phyloP scores from a whole-genome alignment of 2,888 invertebrate genomes.

The Aspidiotus destructor region DNA sequence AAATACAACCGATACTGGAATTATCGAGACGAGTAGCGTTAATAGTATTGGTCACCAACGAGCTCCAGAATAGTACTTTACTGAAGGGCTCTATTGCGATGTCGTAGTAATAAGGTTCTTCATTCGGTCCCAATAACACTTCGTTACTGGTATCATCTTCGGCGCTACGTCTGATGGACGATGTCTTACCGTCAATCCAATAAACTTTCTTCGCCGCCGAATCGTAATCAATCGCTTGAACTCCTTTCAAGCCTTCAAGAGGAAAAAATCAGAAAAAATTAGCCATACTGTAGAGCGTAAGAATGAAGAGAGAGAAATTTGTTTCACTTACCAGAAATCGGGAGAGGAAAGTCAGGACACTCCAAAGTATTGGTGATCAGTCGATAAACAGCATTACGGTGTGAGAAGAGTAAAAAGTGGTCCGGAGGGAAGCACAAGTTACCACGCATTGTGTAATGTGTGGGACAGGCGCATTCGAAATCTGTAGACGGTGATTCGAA shows the following conservation, averaged over 20 bases:
- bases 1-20: constrained; percentile 34
- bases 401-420: constrained; percentile 76
- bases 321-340: constrained; percentile 52
- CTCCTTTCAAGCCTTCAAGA: constrained; percentile 63
- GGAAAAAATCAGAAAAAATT: background rate
- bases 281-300: too few relatives aligned
- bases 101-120: constrained; percentile 59
- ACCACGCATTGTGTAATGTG: constrained; percentile 68
- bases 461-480: constrained; percentile 67
- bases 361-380: constrained; percentile 67
- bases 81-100: constrained; percentile 78
- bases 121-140: constrained; percentile 42
- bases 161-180: constrained; percentile 59
- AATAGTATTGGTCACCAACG: constrained; percentile 69
- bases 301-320: too few relatives aligned
- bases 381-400: constrained; percentile 70
- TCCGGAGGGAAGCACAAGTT: constrained; percentile 74
- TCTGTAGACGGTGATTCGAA: constrained; percentile 38
- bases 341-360: constrained; percentile 70
- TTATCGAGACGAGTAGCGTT: constrained; percentile 70
- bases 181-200: constrained; percentile 73
- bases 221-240: constrained; percentile 79
- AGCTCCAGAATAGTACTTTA: constrained; percentile 80
- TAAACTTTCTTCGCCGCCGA: constrained; percentile 60
- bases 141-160: constrained; percentile 53